phyloP scores from a whole-genome alignment of 2,888 invertebrate species.

The Drosophila seclusa region DNA sequence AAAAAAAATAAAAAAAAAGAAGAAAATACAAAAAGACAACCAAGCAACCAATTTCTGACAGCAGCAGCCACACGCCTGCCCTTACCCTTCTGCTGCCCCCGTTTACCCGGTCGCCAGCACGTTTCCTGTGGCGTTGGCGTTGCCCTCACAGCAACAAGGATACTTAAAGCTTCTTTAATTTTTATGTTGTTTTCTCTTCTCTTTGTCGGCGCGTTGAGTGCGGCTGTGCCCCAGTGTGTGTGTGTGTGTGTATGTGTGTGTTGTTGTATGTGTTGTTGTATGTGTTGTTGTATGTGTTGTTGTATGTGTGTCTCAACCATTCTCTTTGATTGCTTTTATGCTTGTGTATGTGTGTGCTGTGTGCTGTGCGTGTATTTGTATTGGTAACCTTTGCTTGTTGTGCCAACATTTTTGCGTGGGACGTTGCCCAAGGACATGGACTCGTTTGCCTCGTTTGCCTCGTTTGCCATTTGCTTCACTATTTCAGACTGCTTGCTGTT shows the following conservation, averaged over 20 bases:
- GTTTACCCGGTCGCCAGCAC: constrained; percentile 5
- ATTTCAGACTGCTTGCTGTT: constrained; percentile 29
- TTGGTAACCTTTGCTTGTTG: constrained; percentile 72
- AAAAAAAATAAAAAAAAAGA: constrained; percentile 15
- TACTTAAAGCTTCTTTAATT: constrained; percentile 82
- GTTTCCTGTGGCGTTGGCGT: constrained; percentile 60
- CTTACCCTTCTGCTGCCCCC: constrained; percentile 13
- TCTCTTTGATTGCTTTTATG: constrained; percentile 41
- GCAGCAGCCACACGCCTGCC: constrained; percentile 7
- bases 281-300: constrained; percentile 13
- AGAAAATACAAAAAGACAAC: constrained; percentile 38
- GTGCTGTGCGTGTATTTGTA: constrained; percentile 38
- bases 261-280: constrained; percentile 13
- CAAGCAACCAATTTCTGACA: constrained; percentile 54
- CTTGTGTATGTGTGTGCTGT: constrained; percentile 25
- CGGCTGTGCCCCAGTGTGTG: constrained; percentile 30
- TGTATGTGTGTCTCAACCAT: constrained; percentile 30
- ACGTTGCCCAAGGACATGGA: constrained; percentile 81
- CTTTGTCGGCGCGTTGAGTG: constrained; percentile 64
- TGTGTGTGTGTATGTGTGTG: constrained; percentile 31
- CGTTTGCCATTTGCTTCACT: constrained; percentile 59
- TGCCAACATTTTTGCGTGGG: constrained; percentile 76
- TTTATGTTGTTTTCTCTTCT: constrained; percentile 79
- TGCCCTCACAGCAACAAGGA: constrained; percentile 63
- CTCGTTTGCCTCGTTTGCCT: constrained; percentile 66